Conservation (phyloP, 1,140 invertebrate genomes). For the Brachionus manjavacas region DNA sequence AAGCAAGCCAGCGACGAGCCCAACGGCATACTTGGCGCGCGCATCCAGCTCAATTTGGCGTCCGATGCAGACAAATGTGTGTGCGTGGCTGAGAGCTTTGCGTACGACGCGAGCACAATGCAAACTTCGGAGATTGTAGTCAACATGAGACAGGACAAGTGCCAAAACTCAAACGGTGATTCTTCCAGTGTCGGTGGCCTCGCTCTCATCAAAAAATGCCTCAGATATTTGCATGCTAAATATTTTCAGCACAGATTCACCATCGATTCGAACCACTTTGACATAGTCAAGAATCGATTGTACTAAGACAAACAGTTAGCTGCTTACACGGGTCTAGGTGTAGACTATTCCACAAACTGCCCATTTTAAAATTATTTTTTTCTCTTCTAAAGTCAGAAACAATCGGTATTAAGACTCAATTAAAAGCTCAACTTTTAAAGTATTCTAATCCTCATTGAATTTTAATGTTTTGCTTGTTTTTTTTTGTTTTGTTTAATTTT, state of each 20-base stretch:
- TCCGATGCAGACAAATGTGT: neutral
- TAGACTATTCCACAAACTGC: neutral
- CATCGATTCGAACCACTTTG: slow-evolving; percentile 14
- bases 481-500: neutral
- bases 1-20: slow-evolving; percentile 29
- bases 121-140: slow-evolving; percentile 12
- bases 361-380: neutral
- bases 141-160: neutral
- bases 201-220: neutral
- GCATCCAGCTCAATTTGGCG: neutral
- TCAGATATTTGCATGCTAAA: slow-evolving; percentile 3
- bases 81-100: neutral
- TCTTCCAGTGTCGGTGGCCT: neutral
- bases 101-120: neutral
- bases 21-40: slow-evolving; percentile 21
- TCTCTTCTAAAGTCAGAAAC: neutral
- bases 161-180: neutral
- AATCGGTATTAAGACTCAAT: slow-evolving; percentile 3
- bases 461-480: neutral
- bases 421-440: slow-evolving; percentile 4
- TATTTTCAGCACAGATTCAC: neutral
- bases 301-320: slow-evolving; percentile 2
- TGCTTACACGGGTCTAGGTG: neutral
- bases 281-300: neutral
- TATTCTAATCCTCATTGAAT: neutral